These are phyloP conservation scores for Etheostoma cragini DNA, from an alignment of 2,113 vertebrate genomes.

Conservation along the genomic window DNA sequence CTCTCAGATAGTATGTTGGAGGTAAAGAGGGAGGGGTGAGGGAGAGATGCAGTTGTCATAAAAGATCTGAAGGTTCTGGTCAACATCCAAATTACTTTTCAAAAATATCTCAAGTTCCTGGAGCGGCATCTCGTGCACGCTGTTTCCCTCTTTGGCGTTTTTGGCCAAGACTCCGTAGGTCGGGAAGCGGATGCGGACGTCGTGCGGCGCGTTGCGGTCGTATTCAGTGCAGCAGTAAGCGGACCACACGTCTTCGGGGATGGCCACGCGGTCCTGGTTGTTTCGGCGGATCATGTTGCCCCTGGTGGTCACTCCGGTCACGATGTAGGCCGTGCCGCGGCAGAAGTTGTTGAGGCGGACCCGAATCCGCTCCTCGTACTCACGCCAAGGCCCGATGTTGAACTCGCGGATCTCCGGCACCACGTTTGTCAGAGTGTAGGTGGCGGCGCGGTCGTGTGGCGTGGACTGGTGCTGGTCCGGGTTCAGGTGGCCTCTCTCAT, in stretches of 20 bases:
- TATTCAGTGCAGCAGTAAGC: conserved; percentile 83
- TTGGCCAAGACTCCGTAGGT: conserved; percentile 68
- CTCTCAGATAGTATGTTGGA: conserved; percentile 74
- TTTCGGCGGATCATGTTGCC: conserved; percentile 81
- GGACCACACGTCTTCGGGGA: conserved; percentile 80
- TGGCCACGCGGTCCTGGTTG: conserved; percentile 78
- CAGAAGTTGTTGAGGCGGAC: conserved; percentile 83
- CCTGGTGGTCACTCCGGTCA: conserved; percentile 79
- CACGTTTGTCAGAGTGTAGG: conserved; percentile 82
- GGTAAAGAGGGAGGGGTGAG: conserved; percentile 79
- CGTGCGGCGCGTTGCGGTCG: conserved; percentile 77
- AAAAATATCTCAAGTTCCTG: conserved; percentile 78
- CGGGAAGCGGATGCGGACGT: conserved; percentile 75
- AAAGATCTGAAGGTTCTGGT: conserved; percentile 80
- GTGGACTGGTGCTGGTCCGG: conserved; percentile 83
- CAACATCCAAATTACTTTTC: conserved; percentile 69
- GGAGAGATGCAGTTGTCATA: conserved; percentile 82
- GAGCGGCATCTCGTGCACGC: conserved; percentile 72
- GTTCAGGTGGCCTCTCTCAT: conserved; percentile 81
- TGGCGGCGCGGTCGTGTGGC: conserved; percentile 78
- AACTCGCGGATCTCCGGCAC: conserved; percentile 82
- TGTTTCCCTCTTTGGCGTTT: conserved; percentile 74
- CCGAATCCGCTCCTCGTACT: conserved; percentile 78
- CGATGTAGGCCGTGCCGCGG: conserved; percentile 74
- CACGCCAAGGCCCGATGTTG: conserved; percentile 82